A percentile compares a stretch with the other conserved stretches of the same genome.
These are phyloP conservation scores for Epicauta chinensis DNA, from an alignment of 1,140 invertebrate genomes.

Conservation along the genomic window DNA sequence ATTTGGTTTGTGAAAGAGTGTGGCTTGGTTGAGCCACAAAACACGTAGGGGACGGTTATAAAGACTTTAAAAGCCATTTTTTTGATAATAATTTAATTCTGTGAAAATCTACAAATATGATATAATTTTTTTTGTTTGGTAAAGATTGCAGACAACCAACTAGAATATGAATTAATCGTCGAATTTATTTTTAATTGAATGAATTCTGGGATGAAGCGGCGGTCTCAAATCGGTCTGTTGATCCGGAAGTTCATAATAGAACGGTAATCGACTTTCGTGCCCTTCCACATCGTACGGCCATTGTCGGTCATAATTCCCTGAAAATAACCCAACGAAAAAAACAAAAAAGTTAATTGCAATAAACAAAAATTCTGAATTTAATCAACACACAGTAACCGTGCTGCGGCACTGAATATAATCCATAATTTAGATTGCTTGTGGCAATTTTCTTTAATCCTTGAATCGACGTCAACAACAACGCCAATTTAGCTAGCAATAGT, in stretches of 20 bases:
- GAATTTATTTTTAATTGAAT: background rate
- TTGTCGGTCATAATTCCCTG: constrained; percentile 31
- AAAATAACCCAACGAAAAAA: no score
- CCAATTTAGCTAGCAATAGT: constrained; percentile 66
- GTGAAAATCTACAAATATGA: no score
- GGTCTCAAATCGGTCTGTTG: background rate
- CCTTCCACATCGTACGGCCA: constrained; percentile 22
- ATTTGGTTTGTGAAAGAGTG: no score
- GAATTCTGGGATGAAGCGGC: background rate
- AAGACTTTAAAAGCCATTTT: no score
- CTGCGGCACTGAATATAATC: constrained; percentile 29
- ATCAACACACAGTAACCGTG: background rate
- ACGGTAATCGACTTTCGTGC: background rate
- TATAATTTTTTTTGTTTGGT: no score
- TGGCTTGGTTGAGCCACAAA: no score
- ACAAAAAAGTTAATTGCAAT: no score
- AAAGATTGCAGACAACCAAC: no score
- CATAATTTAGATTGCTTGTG: constrained; percentile 39
- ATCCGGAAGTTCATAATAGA: constrained; percentile 11
- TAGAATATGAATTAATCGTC: no score
- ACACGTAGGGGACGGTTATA: no score
- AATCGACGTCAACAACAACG: constrained; percentile 66
- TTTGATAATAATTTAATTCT: no score
- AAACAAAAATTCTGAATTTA: no score
- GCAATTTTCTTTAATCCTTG: constrained; percentile 59